Percentiles rank a stretch among this genome's conserved stretches.
These are phyloP conservation scores for Lagopus muta DNA, from an alignment of 2,113 vertebrate species.

Conservation along the genomic window DNA sequence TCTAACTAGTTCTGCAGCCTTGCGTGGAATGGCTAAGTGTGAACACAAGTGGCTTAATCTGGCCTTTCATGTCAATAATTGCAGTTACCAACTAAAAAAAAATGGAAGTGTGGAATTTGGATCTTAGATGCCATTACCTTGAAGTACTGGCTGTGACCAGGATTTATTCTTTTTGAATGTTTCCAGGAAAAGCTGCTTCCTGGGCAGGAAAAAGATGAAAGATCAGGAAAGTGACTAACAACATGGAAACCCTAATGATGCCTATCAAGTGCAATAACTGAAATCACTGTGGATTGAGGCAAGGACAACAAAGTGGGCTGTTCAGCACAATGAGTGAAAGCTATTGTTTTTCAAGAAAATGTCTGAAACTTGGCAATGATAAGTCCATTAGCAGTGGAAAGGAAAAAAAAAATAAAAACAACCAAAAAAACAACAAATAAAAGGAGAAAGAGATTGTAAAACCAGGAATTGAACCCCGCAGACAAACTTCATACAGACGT, in stretches of 20 bases:
- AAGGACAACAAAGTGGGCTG: not conserved
- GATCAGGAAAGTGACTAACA: constrained; percentile 32
- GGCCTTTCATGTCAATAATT: not conserved
- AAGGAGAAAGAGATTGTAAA: constrained; percentile 25
- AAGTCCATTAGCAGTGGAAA: constrained; percentile 20
- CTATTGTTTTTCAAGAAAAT: constrained; percentile 47
- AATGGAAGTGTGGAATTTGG: not conserved
- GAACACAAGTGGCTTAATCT: not conserved
- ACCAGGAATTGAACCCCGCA: constrained; percentile 33
- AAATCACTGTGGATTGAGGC: not conserved
- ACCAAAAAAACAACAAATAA: constrained; percentile 7
- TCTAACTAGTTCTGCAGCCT: not conserved
- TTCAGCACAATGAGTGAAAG: constrained; percentile 12
- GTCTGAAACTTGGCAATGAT: constrained; percentile 15
- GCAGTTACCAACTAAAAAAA: not conserved
- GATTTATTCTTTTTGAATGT: not conserved
- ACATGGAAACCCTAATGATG: not conserved
- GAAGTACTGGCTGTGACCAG: not conserved
- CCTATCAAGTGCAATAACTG: not conserved
- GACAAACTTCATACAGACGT: constrained; percentile 34
- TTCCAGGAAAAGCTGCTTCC: constrained; percentile 47
- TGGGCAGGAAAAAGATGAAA: constrained; percentile 23
- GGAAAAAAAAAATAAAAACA: not conserved
- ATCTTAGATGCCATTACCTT: not conserved
- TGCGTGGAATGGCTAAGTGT: not conserved